A percentile compares a stretch with the other conserved stretches of the same genome.
Evolutionary conservation across 2,888 invertebrate species (phyloP).

Genomic region (Pammene aurita): DNA sequence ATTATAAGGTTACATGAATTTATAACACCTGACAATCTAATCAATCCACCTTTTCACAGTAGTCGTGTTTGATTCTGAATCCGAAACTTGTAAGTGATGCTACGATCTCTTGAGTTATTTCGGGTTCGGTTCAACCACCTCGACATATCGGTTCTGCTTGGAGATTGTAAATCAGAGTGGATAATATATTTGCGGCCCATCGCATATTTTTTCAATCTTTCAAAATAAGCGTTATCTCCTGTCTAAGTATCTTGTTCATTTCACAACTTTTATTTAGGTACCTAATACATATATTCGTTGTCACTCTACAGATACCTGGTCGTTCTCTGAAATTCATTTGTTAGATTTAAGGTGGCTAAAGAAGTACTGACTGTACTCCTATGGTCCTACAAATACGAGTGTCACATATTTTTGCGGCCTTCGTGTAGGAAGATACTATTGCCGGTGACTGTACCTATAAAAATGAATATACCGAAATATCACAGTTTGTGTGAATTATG

Average conservation of each 20-base stretch:
- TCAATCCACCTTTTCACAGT: neutral
- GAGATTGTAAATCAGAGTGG: conserved; percentile 47
- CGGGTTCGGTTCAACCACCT: conserved; percentile 73
- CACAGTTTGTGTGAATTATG: too few species aligned
- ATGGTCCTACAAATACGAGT: too few species aligned
- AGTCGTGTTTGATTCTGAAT: conserved; percentile 40
- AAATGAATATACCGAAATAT: too few species aligned
- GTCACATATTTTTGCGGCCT: too few species aligned
- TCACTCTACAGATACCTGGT: too few species aligned
- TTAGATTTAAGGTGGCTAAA: too few species aligned
- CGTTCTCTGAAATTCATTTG: too few species aligned
- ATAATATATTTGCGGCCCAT: conserved; percentile 26
- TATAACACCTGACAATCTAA: neutral
- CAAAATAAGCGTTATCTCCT: neutral
- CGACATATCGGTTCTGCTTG: conserved; percentile 60
- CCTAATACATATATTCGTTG: too few species aligned
- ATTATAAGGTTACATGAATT: neutral
- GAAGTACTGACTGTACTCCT: too few species aligned
- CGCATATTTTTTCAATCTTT: neutral
- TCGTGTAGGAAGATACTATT: too few species aligned
- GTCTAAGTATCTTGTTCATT: neutral
- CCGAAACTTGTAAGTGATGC: conserved; percentile 57
- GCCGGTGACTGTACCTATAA: too few species aligned
- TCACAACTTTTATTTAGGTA: neutral
- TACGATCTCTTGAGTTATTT: conserved; percentile 69